These are phyloP conservation scores for Kryptolebias ocellatus DNA, from an alignment of 2,797 vertebrate genomes.

Conservation along the genomic window DNA sequence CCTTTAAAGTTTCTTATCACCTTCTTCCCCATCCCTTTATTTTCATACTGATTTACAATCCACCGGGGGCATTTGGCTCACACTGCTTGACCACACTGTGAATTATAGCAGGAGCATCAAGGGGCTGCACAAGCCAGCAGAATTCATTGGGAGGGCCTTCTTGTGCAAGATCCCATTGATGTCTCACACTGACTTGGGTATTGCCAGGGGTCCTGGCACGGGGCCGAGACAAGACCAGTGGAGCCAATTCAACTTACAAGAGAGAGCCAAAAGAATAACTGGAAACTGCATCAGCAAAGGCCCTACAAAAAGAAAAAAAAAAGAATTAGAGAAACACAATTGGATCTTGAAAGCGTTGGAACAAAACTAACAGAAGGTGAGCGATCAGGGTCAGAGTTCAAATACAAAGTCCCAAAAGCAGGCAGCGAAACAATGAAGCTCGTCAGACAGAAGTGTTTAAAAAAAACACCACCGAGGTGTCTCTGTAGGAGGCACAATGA, in stretches of 20 bases:
- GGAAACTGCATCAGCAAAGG: slow-evolving; percentile 84
- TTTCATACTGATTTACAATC: slow-evolving; percentile 67
- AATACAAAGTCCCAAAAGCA: slow-evolving; percentile 56
- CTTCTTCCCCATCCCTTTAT: slow-evolving; percentile 57
- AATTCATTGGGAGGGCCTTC: slow-evolving; percentile 65
- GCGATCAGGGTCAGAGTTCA: slow-evolving; percentile 72
- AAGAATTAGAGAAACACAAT: slow-evolving; percentile 78
- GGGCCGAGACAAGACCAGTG: slow-evolving; percentile 74
- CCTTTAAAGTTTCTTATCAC: slow-evolving; percentile 63
- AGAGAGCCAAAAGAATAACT: slow-evolving; percentile 83
- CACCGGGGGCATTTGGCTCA: slow-evolving; percentile 56
- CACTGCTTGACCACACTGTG: slow-evolving; percentile 54
- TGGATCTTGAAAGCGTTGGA: slow-evolving; percentile 82
- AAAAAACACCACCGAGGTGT: slow-evolving; percentile 59
- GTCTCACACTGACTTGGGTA: slow-evolving; percentile 60
- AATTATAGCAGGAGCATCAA: slow-evolving; percentile 53
- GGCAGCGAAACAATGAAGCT: slow-evolving; percentile 53
- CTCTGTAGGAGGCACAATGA: slow-evolving; percentile 56
- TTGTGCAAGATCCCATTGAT: slow-evolving; percentile 60
- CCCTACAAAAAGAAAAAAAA: slow-evolving; percentile 61
- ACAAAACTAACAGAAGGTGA: slow-evolving; percentile 81
- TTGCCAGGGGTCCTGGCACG: slow-evolving; percentile 62
- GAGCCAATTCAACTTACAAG: slow-evolving; percentile 77
- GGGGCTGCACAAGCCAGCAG: slow-evolving; percentile 39
- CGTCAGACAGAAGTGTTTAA: slow-evolving; percentile 64